Evolutionary conservation across 2,113 vertebrate genomes (phyloP), one percentile per base, ranked within the genome.

Genomic region (Motacilla tschutschensis): DNA sequence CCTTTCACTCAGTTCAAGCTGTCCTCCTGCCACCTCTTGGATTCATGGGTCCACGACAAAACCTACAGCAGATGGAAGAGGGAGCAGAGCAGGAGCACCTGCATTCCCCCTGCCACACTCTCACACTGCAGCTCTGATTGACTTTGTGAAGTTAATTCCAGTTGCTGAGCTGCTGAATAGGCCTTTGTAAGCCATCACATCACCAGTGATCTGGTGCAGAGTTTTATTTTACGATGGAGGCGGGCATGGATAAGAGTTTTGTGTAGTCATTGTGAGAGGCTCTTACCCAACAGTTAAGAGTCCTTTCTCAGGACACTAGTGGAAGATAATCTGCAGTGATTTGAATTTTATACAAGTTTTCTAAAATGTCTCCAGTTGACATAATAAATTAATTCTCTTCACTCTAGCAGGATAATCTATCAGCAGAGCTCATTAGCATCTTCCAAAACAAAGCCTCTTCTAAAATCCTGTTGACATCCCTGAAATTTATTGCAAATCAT

Each of bases 341-440:
- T 44, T 87, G 69, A 65, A 80, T 81, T 94, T 94, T 82, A 79
- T n/a, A 70, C 21, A 89, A 63, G 57, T 85, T 83, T 81, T 74
- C 51, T 85, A 85, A 75, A 88, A 86, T 76, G 81, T 57, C 72
- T 91, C 78, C 41, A 82, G 64, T 53, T 88, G 75, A 90, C 79
- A 77, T 67, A 84, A 89, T 65, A 86, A 79, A 91, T 90, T 79
- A 21, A 84, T 89, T 92, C 50, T 57, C 55, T 76, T 60, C 60
- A 90, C 64, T 85, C 71, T 35, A 77, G 67, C 78, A 78, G 62
- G 75, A 77, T 46, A 77, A 92, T 88, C 75, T 86, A 92, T 79
- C 71, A 85, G 75, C 72, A 93, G 76, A 87, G 38, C 76, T 94
- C 75, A 94, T 92, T 92, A 90, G 58, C 69, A 79, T 90, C 72